Conservation (phyloP, 1,140 invertebrate species). For the Pinna nobilis region DNA sequence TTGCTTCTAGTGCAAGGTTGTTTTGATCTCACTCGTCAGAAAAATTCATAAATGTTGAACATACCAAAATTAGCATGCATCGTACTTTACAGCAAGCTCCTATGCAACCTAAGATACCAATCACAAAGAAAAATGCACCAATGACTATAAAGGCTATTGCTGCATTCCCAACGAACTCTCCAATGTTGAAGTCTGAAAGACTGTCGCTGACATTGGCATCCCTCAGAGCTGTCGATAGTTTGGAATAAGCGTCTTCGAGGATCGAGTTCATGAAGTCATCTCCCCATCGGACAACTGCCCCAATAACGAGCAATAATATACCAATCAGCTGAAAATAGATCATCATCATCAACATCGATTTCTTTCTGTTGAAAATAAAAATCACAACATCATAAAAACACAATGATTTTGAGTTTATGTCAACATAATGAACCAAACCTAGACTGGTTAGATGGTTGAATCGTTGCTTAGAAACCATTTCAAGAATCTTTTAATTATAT, state of each 20-base stretch:
- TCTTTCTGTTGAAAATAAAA: too few species aligned
- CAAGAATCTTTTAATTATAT: too few species aligned
- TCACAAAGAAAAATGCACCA: slow-evolving; percentile 45
- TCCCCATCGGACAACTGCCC: slow-evolving; percentile 46
- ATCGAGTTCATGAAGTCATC: slow-evolving; percentile 34
- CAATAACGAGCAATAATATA: slow-evolving; percentile 41
- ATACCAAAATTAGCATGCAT: slow-evolving; percentile 40
- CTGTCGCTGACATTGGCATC: slow-evolving; percentile 21
- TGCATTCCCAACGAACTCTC: slow-evolving; percentile 42
- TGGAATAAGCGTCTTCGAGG: slow-evolving; percentile 31
- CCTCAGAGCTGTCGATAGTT: slow-evolving; percentile 25
- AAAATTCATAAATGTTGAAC: neutral
- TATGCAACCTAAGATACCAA: slow-evolving; percentile 48
- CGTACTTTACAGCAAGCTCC: slow-evolving; percentile 48
- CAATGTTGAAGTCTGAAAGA: slow-evolving; percentile 38
- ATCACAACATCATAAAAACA: too few species aligned
- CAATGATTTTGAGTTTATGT: neutral
- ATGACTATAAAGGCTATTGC: slow-evolving; percentile 48
- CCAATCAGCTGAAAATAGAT: slow-evolving; percentile 44
- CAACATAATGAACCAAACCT: too few species aligned
- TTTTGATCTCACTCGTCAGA: too few species aligned
- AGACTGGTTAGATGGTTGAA: too few species aligned
- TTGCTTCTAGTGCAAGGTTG: too few species aligned
- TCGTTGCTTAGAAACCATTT: too few species aligned
- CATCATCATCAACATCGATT: neutral